A percentile compares a stretch with the other conserved stretches of the same genome.
Conservation (phyloP, 2,888 invertebrate genomes). For the Tipula helvola region DNA sequence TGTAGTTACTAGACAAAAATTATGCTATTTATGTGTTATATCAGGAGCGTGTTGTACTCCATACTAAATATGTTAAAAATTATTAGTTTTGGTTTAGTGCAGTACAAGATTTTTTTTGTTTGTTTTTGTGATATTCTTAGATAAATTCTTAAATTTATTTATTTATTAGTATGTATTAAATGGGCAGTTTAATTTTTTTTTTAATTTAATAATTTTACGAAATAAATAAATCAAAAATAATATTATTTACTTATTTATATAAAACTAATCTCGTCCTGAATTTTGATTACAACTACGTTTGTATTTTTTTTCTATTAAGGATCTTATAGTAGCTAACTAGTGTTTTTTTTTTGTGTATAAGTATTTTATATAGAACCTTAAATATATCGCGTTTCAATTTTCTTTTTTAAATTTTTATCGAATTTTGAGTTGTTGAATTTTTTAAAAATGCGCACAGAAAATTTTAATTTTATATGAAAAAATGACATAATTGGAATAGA, state of each 20-base stretch:
- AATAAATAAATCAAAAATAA: background rate
- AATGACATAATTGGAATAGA: background rate
- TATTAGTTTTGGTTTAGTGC: background rate
- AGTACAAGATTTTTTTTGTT: background rate
- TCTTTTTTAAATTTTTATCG: background rate
- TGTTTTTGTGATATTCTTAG: background rate
- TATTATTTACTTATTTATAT: background rate
- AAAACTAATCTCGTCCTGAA: conserved; percentile 4
- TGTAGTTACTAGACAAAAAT: background rate
- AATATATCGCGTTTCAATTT: background rate
- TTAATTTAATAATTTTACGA: background rate
- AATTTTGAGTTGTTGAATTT: background rate
- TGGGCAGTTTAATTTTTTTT: background rate
- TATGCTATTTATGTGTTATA: background rate
- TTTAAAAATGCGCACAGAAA: background rate
- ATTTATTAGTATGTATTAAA: background rate
- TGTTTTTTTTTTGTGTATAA: background rate
- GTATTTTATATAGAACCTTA: background rate
- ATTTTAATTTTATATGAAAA: too few species aligned
- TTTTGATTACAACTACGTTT: background rate
- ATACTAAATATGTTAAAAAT: background rate
- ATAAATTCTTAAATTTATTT: background rate
- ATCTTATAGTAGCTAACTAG: background rate
- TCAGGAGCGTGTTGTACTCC: background rate
- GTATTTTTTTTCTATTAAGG: background rate